phyloP scores from a whole-genome alignment of 2,888 invertebrate species.

The Arrhopalites spinosus region DNA sequence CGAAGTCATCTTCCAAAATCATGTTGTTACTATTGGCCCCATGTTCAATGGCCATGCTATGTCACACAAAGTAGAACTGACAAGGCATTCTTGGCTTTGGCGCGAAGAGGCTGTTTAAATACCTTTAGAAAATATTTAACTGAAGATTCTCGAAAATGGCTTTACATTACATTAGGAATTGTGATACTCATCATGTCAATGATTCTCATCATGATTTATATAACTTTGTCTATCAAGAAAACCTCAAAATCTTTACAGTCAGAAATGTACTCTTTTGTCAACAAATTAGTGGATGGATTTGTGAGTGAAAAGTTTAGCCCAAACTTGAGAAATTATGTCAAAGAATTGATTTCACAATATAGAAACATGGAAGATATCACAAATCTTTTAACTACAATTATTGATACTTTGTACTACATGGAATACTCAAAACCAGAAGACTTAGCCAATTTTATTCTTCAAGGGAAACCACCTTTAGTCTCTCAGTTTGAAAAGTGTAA shows the following conservation, averaged over 20 bases:
- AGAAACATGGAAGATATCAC: background rate
- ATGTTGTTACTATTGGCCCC: background rate
- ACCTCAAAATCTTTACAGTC: background rate
- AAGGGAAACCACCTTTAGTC: background rate
- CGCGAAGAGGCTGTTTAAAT: background rate
- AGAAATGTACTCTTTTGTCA: background rate
- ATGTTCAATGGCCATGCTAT: background rate
- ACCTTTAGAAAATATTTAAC: background rate
- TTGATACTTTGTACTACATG: background rate
- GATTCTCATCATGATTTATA: background rate
- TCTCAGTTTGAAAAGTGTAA: background rate
- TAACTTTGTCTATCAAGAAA: background rate
- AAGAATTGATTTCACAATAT: background rate
- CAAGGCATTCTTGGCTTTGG: background rate
- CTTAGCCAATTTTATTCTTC: background rate
- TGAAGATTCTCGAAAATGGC: background rate
- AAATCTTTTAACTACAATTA: background rate
- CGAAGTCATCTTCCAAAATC: background rate
- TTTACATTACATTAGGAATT: background rate
- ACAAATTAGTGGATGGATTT: background rate
- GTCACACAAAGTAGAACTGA: background rate
- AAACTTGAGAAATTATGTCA: background rate
- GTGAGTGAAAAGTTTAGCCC: background rate
- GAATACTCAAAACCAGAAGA: background rate
- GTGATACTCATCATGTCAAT: background rate